Evolutionary conservation across 2,113 vertebrate genomes (phyloP).

Genomic region (Notarius lentiginosus): DNA sequence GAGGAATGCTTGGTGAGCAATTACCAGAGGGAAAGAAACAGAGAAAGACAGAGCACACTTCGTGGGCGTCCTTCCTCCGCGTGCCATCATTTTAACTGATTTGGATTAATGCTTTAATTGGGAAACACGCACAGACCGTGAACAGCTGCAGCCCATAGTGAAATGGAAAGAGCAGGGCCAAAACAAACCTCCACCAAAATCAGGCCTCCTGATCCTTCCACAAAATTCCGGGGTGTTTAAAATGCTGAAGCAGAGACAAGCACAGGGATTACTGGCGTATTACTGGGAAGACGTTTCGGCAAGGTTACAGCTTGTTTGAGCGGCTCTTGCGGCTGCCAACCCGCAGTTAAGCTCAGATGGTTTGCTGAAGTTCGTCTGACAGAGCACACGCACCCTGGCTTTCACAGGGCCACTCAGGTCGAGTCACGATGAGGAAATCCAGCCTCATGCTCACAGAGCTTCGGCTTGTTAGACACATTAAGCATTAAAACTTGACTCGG

Average conservation of each 20-base stretch:
- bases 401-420: constrained; percentile 61
- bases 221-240: constrained; percentile 62
- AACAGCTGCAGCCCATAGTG: constrained; percentile 75
- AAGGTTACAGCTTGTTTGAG: constrained; percentile 55
- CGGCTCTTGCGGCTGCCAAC: constrained; percentile 58
- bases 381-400: constrained; percentile 59
- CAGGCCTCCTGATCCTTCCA: constrained; percentile 63
- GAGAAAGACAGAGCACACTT: constrained; percentile 52
- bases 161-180: constrained; percentile 61
- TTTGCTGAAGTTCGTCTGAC: constrained; percentile 12
- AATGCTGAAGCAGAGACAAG: constrained; percentile 52
- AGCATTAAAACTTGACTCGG: constrained; percentile 71
- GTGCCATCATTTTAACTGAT: constrained; percentile 74
- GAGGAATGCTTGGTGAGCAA: constrained; percentile 71
- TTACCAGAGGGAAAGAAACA: constrained; percentile 55
- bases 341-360: constrained; percentile 41
- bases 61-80: constrained; percentile 59
- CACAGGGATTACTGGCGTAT: constrained; percentile 57
- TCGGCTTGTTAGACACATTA: constrained; percentile 82
- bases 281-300: constrained; percentile 44
- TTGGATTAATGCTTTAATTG: constrained; percentile 82
- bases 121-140: constrained; percentile 71
- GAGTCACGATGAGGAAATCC: constrained; percentile 66
- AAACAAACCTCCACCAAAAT: constrained; percentile 70
- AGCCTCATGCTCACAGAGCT: constrained; percentile 73